These are phyloP conservation scores for Odontamblyopus lacepedii DNA, from an alignment of 2,797 vertebrate genomes.

Conservation along the genomic window DNA sequence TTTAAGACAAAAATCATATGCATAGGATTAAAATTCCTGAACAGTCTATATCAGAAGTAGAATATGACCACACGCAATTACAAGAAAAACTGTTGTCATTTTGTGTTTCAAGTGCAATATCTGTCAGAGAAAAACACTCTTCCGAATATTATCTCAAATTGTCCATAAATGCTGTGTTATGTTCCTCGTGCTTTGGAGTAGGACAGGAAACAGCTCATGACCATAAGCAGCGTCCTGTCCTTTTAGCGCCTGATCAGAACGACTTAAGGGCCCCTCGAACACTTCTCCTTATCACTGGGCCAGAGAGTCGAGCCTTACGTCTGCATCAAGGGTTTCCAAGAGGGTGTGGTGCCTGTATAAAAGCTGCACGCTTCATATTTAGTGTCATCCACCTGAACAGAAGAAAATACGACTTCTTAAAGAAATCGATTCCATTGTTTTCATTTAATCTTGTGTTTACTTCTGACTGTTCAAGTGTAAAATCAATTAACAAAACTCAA, in stretches of 20 bases:
- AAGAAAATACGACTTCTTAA: background rate
- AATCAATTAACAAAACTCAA: background rate
- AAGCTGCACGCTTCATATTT: slow-evolving; percentile 7
- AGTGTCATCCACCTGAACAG: background rate
- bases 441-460: background rate
- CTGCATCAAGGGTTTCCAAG: slow-evolving; percentile 9
- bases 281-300: slow-evolving; percentile 14
- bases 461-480: background rate
- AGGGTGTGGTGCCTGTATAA: background rate
- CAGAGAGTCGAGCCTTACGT: slow-evolving; percentile 13
- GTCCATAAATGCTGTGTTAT: background rate
- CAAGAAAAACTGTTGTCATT: no score
- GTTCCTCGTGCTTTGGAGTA: background rate
- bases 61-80: no score
- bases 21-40: no score
- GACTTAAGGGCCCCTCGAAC: slow-evolving; percentile 16
- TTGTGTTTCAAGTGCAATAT: background rate
- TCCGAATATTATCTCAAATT: background rate
- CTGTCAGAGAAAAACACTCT: background rate
- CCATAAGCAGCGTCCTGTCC: slow-evolving; percentile 37
- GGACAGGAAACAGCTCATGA: slow-evolving; percentile 19
- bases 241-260: slow-evolving; percentile 39
- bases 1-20: no score
- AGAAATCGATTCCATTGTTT: background rate
- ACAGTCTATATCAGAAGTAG: background rate